Evolutionary conservation across 1,140 invertebrate genomes (phyloP), one percentile per base, ranked within the genome.

Genomic region (Scaptomyza montana): DNA sequence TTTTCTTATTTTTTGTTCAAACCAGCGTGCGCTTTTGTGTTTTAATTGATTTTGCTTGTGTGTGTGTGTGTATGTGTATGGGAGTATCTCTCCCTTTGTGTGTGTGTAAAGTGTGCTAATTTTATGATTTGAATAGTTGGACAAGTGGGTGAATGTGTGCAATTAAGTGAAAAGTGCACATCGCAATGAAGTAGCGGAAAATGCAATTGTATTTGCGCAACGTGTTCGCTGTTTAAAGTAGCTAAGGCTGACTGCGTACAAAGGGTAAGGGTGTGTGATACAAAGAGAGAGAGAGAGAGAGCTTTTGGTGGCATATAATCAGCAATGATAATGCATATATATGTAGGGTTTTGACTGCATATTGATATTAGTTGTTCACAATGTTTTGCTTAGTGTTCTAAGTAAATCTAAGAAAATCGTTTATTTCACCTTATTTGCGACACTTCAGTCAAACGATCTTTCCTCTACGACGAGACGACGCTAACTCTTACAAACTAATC

Each of bases 101-200:
- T 33, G 49, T 49, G 39, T 62, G 25, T 39, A 25, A 84, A 84
- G 80, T 84, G 80, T 67, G 80, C 80, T 82, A 82, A 82, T 82
- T 82, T 82, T 75, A 82, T 84, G 80, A 82, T 84, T 82, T 82
- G 66, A 84, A 82, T 82, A 59, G 68, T 59, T 66, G 54, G 25
- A 33, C 46, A 70, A 64, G 45, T 41, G 50, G 25, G 36, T 78
- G 69, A 61, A 65, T 49, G 80, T 64, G 77, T 71, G 84, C 82
- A 87, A 78, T 87, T 86, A 87, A 87, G 84, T 86, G 82, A 81
- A 86, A 86, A 87, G 75, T 87, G 82, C 82, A 87, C 63, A 85
- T 67, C 59, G 53, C 64, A 73, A 73, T 77, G 63, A 75, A 79
- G 80, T 46, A 57, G 60, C 61, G 60, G 65, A 85, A 80, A 85